Conservation (phyloP, 2,888 invertebrate species). For the Lobophora halterata region DNA sequence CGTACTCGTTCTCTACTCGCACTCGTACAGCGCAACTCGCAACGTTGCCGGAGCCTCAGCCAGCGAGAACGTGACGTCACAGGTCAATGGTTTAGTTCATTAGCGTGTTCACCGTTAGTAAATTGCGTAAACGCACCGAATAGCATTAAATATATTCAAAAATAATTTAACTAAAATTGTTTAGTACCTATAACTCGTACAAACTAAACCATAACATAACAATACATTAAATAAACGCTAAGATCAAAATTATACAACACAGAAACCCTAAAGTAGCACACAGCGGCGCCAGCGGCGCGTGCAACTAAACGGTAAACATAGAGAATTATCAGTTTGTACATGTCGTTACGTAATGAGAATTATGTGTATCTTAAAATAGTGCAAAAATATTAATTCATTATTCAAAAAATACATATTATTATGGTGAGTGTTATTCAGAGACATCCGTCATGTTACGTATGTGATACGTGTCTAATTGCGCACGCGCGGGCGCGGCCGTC, state of each 20-base stretch:
- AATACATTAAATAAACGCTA: conserved; percentile 45
- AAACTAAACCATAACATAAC: conserved; percentile 37
- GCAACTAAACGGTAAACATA: conserved; percentile 21
- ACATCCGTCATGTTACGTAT: conserved; percentile 18
- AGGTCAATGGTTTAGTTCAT: no score
- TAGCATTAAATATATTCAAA: conserved; percentile 12
- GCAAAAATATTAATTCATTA: conserved; percentile 43
- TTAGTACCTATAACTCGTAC: conserved; percentile 44
- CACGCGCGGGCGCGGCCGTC: no score
- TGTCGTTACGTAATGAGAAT: conserved; percentile 45
- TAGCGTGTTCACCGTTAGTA: no score
- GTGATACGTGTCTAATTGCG: not conserved
- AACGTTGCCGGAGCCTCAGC: no score
- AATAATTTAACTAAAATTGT: conserved; percentile 47
- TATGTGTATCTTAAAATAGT: conserved; percentile 39
- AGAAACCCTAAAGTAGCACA: conserved; percentile 32
- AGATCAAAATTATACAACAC: conserved; percentile 59
- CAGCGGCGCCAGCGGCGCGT: conserved; percentile 17
- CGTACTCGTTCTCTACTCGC: no score
- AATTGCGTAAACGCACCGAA: not conserved
- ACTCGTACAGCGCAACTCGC: conserved; percentile 2
- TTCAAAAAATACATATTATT: conserved; percentile 30
- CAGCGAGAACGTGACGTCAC: no score
- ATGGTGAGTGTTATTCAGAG: conserved; percentile 15
- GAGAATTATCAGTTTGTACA: conserved; percentile 49